Evolutionary conservation across 2,113 vertebrate genomes (phyloP), one percentile per base, ranked within the genome.

Genomic region (Paratilapia polleni): DNA sequence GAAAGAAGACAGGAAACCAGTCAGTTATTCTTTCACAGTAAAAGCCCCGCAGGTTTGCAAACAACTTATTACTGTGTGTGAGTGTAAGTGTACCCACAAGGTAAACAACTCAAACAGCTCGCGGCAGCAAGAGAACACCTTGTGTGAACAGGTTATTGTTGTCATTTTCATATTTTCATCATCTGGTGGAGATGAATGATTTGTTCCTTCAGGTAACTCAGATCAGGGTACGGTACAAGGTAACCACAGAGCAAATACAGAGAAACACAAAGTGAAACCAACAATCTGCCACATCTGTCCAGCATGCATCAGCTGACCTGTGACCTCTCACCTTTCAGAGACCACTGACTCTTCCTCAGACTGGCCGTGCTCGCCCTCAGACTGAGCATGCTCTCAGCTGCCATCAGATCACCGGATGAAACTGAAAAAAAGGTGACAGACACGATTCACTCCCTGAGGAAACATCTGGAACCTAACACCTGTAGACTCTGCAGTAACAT

Each of bases 261-360:
- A 34, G 6, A 34, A 34, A 36, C 36, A 36, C 36, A 6, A 36
- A 36, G 1, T 36, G 36, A 36, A 36, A 20, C 59, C 59, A 8
- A 1, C 14, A 60, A 3, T 66, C 20, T 17, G 36, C 0, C n/a
- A 24, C 63, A 66, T 20, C 63, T 47, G n/a, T 38, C 41, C 9
- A 41, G 38, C 38, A 41, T 7, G 1, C 41, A 49, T 9, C 17
- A 73, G 28, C 17, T 31, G 66, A n/a, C 26, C 66, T 73, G 7
- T 31, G 20, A 13, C 36, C 54, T 26, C 64, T 83, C 70, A 95
- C 96, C 95, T 94, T 60, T 95, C 13, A 96, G 80, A 49, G 93
- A 89, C 94, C 94, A 94, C 24, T 95, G 94, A 43, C 89, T 95
- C 89, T 82, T 94, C 88, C 82, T 92, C 78, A 94, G 60, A 12